A percentile compares a stretch with the other conserved stretches of the same genome.
phyloP scores from a whole-genome alignment of 2,888 invertebrate genomes.

The Allophyes oxyacanthae region DNA sequence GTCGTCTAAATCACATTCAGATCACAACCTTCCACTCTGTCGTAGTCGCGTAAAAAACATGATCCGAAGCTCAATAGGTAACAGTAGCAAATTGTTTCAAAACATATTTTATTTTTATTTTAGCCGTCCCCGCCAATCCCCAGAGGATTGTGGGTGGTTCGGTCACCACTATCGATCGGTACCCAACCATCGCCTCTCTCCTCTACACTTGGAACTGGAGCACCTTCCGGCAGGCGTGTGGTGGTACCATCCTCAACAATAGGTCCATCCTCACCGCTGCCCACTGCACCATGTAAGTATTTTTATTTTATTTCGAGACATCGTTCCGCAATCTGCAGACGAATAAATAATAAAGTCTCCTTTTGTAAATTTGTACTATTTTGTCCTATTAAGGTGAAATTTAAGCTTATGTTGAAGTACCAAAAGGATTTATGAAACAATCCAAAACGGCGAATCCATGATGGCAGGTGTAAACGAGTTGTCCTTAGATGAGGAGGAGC shows the following conservation, averaged over 20 bases:
- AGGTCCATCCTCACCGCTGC: conserved; percentile 66
- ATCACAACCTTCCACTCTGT: no score
- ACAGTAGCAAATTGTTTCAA: conserved; percentile 1
- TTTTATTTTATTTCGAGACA: not conserved
- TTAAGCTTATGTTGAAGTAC: no score
- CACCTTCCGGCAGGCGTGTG: conserved; percentile 51
- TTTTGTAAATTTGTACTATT: no score
- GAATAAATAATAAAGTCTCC: no score
- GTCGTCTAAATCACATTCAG: no score
- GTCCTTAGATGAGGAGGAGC: no score
- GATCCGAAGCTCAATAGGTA: not conserved
- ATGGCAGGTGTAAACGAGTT: no score
- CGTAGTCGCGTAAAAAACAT: no score
- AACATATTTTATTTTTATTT: conserved; percentile 3
- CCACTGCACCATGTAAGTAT: conserved; percentile 62
- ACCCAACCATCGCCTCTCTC: conserved; percentile 55
- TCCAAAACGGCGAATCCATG: no score
- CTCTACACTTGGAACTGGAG: conserved; percentile 32
- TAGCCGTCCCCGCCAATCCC: conserved; percentile 51
- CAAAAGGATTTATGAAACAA: no score
- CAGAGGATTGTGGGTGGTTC: conserved; percentile 65
- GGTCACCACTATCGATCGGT: conserved; percentile 56
- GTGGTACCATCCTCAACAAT: conserved; percentile 63
- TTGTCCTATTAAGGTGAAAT: no score
- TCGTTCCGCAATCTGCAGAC: not conserved